Percentiles rank a stretch among this genome's conserved stretches.
phyloP scores from a whole-genome alignment of 1,140 invertebrate genomes.

The Probaryconus sp. region DNA sequence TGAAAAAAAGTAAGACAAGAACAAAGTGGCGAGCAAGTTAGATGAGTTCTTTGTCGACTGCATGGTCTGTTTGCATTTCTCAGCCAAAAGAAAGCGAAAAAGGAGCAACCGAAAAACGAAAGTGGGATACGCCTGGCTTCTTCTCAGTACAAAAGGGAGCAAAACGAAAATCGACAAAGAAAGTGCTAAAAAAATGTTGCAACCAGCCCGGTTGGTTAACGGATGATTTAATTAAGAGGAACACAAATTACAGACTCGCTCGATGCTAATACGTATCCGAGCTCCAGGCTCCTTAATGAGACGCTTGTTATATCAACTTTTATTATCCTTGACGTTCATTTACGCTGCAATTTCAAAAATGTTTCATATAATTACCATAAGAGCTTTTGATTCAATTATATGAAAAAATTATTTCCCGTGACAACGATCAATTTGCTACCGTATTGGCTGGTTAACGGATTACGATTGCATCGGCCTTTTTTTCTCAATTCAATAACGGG shows the following conservation, averaged over 20 bases:
- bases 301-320: constrained; percentile 67
- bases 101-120: constrained; percentile 50
- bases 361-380: constrained; percentile 57
- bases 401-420: constrained; percentile 38
- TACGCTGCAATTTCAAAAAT: constrained; percentile 54
- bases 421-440: constrained; percentile 56
- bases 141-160: constrained; percentile 47
- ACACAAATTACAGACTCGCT: constrained; percentile 78
- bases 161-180: constrained; percentile 54
- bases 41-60: constrained; percentile 55
- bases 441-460: constrained; percentile 50
- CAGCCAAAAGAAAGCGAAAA: constrained; percentile 59
- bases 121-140: constrained; percentile 53
- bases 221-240: constrained; percentile 80
- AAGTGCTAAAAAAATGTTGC: constrained; percentile 57
- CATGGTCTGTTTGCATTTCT: constrained; percentile 68
- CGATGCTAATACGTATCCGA: constrained; percentile 76
- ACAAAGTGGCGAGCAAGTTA: no score
- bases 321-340: constrained; percentile 56
- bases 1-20: constrained; percentile 4
- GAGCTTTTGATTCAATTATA: constrained; percentile 46
- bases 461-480: no score
- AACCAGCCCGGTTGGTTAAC: constrained; percentile 72
- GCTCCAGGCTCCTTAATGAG: constrained; percentile 75
- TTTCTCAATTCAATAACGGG: no score